Conservation (phyloP, 2,888 invertebrate species). For the Fragum whitleyi region DNA sequence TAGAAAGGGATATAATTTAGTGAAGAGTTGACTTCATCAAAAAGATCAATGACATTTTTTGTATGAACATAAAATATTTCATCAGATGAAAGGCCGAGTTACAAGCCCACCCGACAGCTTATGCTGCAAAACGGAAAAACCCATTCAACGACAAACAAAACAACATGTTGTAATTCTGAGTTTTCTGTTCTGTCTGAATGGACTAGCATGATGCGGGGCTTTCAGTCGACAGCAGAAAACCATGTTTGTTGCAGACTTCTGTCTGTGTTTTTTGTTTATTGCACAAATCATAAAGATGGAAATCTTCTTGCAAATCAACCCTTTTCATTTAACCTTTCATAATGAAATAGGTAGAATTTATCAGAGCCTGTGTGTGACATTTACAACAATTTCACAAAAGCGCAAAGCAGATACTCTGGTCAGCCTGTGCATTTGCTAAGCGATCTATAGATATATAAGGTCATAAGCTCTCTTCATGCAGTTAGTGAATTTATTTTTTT, state of each 20-base stretch:
- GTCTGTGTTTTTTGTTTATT: constrained; percentile 6
- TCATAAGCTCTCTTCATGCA: no score
- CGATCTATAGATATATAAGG: no score
- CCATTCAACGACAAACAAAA: constrained; percentile 17
- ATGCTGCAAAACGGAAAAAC: constrained; percentile 10
- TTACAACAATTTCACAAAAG: no score
- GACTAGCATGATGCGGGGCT: background rate
- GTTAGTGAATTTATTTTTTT: no score
- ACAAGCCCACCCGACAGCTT: constrained; percentile 9
- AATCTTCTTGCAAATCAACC: background rate
- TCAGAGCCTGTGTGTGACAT: no score
- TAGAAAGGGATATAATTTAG: background rate
- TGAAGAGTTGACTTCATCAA: background rate
- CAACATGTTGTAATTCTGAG: background rate
- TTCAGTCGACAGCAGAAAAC: constrained; percentile 3
- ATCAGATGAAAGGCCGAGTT: constrained; percentile 16
- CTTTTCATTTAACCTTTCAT: no score
- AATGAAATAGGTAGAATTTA: no score
- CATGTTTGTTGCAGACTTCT: background rate
- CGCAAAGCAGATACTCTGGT: no score
- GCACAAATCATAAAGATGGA: constrained; percentile 9
- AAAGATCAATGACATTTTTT: constrained; percentile 15
- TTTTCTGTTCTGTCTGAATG: constrained; percentile 7
- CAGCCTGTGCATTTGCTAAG: no score
- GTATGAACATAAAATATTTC: constrained; percentile 13